Conservation (phyloP, 2,113 vertebrate genomes). For the Solea solea region DNA sequence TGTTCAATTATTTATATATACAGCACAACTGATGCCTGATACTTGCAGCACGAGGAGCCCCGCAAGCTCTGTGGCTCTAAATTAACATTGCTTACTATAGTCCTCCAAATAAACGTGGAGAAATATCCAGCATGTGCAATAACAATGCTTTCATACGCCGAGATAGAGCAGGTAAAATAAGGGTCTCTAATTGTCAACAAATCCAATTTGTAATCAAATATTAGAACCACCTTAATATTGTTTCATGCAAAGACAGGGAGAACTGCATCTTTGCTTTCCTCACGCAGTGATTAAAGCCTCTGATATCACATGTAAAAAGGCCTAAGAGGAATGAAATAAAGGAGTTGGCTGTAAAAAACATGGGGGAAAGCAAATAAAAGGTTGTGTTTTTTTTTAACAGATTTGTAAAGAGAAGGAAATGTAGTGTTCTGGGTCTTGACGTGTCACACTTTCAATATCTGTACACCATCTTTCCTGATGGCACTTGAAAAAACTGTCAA, state of each 20-base stretch:
- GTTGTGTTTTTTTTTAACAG: too few species aligned
- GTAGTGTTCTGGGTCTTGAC: too few species aligned
- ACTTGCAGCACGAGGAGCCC: conserved; percentile 29
- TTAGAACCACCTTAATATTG: not conserved
- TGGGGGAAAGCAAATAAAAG: too few species aligned
- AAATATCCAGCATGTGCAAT: conserved; percentile 1
- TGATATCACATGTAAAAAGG: not conserved
- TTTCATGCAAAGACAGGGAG: not conserved
- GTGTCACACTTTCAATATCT: too few species aligned
- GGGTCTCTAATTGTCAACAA: not conserved
- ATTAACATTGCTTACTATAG: conserved; percentile 10
- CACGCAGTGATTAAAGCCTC: conserved; percentile 47
- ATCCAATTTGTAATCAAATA: not conserved
- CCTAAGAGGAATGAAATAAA: not conserved
- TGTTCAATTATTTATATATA: conserved; percentile 93
- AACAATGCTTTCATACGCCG: not conserved
- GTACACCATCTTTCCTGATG: too few species aligned
- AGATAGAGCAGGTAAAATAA: not conserved
- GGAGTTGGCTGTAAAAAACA: not conserved
- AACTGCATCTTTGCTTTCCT: conserved; percentile 24
- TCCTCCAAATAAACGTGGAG: not conserved
- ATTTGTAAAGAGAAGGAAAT: too few species aligned
- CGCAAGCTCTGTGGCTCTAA: conserved; percentile 29
- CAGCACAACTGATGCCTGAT: conserved; percentile 54
- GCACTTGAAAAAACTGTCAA: too few species aligned